Conservation (phyloP, 2,113 vertebrate species). For the Nettapus auritus region DNA sequence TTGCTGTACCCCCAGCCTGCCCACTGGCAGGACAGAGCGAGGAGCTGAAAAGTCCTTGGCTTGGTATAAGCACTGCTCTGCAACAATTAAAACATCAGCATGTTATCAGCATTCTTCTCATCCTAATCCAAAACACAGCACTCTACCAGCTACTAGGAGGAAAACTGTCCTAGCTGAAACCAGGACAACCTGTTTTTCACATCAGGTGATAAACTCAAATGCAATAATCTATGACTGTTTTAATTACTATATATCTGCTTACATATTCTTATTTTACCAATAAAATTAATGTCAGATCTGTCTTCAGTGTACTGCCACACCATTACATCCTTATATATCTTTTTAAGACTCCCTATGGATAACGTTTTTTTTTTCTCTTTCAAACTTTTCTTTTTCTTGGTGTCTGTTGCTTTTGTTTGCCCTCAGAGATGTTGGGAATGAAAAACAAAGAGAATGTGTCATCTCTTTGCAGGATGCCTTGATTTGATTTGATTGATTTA, state of each 20-base stretch:
- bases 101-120: too few relatives aligned
- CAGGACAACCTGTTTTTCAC: background rate
- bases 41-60: too few relatives aligned
- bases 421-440: background rate
- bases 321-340: background rate
- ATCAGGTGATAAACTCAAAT: background rate
- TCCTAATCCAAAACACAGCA: too few relatives aligned
- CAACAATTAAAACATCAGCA: too few relatives aligned
- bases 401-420: background rate
- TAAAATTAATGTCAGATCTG: background rate
- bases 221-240: background rate
- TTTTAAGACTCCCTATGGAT: background rate
- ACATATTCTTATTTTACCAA: background rate
- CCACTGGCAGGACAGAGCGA: too few relatives aligned
- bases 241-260: background rate
- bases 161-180: too few relatives aligned
- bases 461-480: background rate
- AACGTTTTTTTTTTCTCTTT: background rate
- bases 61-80: too few relatives aligned
- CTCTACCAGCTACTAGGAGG: too few relatives aligned
- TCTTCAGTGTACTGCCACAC: background rate
- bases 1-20: too few relatives aligned
- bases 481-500: background rate
- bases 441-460: background rate
- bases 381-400: background rate